Evolutionary conservation across 1,140 invertebrate species (phyloP), one percentile per base, ranked within the genome.

Genomic region (Helicorthomorpha holstii): DNA sequence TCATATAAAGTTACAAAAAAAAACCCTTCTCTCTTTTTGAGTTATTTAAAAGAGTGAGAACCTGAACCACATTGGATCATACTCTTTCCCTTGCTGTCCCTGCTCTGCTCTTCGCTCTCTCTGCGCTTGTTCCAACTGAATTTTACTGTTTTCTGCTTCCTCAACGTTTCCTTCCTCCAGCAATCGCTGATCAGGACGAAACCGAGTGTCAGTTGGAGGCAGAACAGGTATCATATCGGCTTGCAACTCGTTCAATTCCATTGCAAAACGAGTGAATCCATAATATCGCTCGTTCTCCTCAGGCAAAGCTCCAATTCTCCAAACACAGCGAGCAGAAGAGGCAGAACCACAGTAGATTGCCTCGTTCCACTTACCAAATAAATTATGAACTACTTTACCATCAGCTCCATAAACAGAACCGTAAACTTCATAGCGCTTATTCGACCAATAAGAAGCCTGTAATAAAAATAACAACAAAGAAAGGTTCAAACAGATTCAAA

Each of bases 341-440:
- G 80, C 77, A 24, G 81, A 76, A 1, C 80, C 81, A 61, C 80
- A 82, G 65, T 82, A 82, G 34, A 88, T 66, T 0, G 79, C 81
- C 64, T 87, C 84, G 52, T 80, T 85, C 84, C 85, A 89, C 65
- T 82, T 81, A 0, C 84, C 83, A 65, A 80, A 81, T 41, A 87
- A 64, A 49, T 79, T 75, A 46, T 74, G 67, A 0, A 81, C 71
- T 1, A 75, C 71, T 61, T 76, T 75, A 16, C 75, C 76, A 49
- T 74, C 70, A 45, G 61, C 59, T 46, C 75, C 74, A 16, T 68
- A 65, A 26, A 87, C 76, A 2, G 68, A 71, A 29, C 85, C 85
- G 58, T 78, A 74, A 12, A 88, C 75, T 69, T 87, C 84, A 68
- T 86, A 80, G 21, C 79, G 69, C 64, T 81, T 83, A 29, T 76